Percentiles rank a stretch among this genome's conserved stretches.
Conservation (phyloP, 1,140 invertebrate genomes). For the Alviniconcha marisindica region DNA sequence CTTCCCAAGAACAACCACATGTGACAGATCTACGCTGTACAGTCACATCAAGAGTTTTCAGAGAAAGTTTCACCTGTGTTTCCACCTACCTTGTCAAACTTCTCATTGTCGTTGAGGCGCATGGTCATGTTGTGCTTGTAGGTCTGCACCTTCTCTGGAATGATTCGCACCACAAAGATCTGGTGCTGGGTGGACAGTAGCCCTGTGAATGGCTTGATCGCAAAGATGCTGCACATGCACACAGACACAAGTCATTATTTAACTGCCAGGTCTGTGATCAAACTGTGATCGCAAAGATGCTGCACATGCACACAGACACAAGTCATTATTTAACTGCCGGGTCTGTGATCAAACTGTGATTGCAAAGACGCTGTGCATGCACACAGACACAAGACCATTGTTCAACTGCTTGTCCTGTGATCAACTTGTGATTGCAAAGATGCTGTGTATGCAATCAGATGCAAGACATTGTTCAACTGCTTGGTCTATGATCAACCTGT, state of each 20-base stretch:
- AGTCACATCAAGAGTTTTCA: background rate
- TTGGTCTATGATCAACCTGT: too few relatives aligned
- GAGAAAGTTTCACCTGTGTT: background rate
- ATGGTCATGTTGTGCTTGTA: constrained; percentile 66
- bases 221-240: constrained; percentile 56
- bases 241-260: background rate
- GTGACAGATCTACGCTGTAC: background rate
- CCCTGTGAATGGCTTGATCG: constrained; percentile 71
- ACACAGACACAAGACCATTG: background rate
- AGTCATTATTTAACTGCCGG: too few relatives aligned
- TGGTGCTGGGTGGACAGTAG: constrained; percentile 64
- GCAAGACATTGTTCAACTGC: background rate
- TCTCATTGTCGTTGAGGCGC: constrained; percentile 69
- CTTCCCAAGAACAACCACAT: too few relatives aligned
- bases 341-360: too few relatives aligned
- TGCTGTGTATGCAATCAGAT: constrained; percentile 49
- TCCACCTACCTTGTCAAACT: constrained; percentile 66
- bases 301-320: constrained; percentile 41
- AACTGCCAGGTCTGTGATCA: too few relatives aligned
- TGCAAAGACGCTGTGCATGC: constrained; percentile 57
- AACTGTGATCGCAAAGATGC: constrained; percentile 66
- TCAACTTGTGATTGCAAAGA: constrained; percentile 66
- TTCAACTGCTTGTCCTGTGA: too few relatives aligned
- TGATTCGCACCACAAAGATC: constrained; percentile 69
- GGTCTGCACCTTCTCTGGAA: constrained; percentile 64